Evolutionary conservation across 2,888 invertebrate species (phyloP), one percentile per base, ranked within the genome.

Genomic region (Resseliella maxima): DNA sequence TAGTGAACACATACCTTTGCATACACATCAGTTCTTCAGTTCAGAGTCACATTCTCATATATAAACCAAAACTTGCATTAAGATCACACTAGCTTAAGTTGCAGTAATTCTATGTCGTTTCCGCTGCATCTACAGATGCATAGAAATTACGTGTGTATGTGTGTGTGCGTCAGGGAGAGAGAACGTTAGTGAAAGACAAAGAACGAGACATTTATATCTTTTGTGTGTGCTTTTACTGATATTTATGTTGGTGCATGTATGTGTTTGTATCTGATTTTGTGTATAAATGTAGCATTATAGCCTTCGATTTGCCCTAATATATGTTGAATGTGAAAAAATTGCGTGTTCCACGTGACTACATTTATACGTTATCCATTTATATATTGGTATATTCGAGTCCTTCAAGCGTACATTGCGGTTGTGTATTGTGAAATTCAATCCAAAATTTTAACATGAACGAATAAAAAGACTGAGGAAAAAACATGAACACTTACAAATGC

Each of bases 281-380:
- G n/a, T n/a, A n/a, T n/a, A n/a, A n/a, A n/a, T n/a, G n/a, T n/a
- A n/a, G n/a, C n/a, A n/a, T 18, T 50, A 18, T 18, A 50, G 46
- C 46, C 46, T 35, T 72, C 31, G 31, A 18, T 18, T 31, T 35
- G n/a, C 59, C 15, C 27, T 59, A 31, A 72, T 35, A 31, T 15
- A 10, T 24, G 41, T 8, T 50, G 46, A 50, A 50, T 18, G 46
- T 72, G 72, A 35, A 72, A 72, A 72, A 72, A 31, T 31, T 72
- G 72, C 72, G 72, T 72, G 72, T 72, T 72, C 72, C 72, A 72
- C 72, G 72, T 72, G 72, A 72, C 27, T 35, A 31, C 72, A 72
- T 72, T 18, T 15, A 72, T 59, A 72, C 31, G 18, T 72, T 72
- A 24, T 6, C 0, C 5, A 15, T 24, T 2, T 15, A 72, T 72